A percentile compares a stretch with the other conserved stretches of the same genome.
Conservation (phyloP, 2,888 invertebrate species). For the Drosophila paranaensis region DNA sequence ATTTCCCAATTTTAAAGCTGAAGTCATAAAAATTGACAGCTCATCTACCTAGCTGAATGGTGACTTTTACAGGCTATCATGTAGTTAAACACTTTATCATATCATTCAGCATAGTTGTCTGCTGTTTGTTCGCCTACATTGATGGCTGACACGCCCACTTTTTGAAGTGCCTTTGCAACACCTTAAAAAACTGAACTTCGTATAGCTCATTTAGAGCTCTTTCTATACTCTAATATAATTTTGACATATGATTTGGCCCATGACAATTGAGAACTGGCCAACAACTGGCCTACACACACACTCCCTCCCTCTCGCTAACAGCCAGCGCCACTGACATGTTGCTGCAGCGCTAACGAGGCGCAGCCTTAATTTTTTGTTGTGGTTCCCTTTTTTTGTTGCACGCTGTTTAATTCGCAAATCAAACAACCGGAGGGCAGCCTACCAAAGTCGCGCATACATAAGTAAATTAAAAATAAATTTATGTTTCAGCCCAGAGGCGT, state of each 20-base stretch:
- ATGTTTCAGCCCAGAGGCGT: slow-evolving; percentile 67
- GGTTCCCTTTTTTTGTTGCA: slow-evolving; percentile 22
- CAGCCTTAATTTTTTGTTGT: slow-evolving; percentile 10
- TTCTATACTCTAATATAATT: slow-evolving; percentile 64
- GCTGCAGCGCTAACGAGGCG: slow-evolving; percentile 53
- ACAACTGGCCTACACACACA: background rate
- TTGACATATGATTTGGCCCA: slow-evolving; percentile 27
- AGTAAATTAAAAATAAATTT: slow-evolving; percentile 81
- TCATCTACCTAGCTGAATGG: background rate
- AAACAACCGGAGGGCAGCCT: slow-evolving; percentile 74
- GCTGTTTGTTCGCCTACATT: slow-evolving; percentile 33
- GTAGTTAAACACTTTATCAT: background rate
- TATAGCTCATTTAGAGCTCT: slow-evolving; percentile 4
- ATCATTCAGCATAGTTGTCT: background rate
- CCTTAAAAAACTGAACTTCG: background rate
- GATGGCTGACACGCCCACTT: slow-evolving; percentile 62
- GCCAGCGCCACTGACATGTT: background rate
- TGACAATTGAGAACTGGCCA: slow-evolving; percentile 47
- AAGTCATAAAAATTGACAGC: background rate
- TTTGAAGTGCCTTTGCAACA: background rate
- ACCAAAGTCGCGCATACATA: slow-evolving; percentile 71
- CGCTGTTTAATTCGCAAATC: slow-evolving; percentile 77
- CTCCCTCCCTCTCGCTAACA: background rate
- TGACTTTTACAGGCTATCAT: background rate
- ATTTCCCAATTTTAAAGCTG: background rate